A percentile compares a stretch with the other conserved stretches of the same genome.
Evolutionary conservation across 2,113 vertebrate genomes (phyloP).

Genomic region (human): DNA sequence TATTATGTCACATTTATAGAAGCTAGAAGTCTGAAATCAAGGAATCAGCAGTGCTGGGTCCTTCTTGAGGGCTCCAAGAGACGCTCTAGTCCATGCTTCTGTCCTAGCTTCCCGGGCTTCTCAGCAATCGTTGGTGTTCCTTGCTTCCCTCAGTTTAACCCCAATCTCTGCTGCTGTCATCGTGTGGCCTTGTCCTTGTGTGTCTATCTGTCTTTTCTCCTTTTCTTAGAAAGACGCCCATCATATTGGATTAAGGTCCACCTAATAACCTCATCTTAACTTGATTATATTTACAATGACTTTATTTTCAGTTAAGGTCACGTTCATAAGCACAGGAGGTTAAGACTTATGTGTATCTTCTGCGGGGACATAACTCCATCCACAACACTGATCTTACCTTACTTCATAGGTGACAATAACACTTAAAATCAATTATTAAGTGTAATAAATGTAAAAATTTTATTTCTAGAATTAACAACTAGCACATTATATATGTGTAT

Average conservation of each 20-base stretch:
- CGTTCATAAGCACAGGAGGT: background rate
- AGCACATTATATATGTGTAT: background rate
- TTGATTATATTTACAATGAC: background rate
- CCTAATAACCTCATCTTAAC: background rate
- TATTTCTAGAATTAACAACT: background rate
- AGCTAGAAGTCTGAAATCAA: background rate
- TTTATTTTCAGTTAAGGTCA: background rate
- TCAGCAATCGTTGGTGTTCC: too few relatives aligned
- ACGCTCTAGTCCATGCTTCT: background rate
- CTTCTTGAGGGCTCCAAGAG: background rate
- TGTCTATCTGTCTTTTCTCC: background rate
- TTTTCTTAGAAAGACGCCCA: background rate
- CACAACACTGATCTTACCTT: background rate
- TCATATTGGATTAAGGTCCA: background rate
- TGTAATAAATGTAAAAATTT: background rate
- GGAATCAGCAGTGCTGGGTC: accelerated
- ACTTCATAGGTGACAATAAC: background rate
- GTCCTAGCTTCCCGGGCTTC: too few relatives aligned
- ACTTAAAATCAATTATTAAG: background rate
- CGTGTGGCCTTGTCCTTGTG: accelerated
- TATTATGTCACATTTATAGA: background rate
- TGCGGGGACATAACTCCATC: background rate
- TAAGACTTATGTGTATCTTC: background rate
- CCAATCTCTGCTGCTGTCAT: background rate
- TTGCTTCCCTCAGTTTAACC: too few relatives aligned